Percentiles rank a stretch among this genome's conserved stretches.
phyloP scores from a whole-genome alignment of 2,888 invertebrate genomes.

The Aspidiotus destructor region DNA sequence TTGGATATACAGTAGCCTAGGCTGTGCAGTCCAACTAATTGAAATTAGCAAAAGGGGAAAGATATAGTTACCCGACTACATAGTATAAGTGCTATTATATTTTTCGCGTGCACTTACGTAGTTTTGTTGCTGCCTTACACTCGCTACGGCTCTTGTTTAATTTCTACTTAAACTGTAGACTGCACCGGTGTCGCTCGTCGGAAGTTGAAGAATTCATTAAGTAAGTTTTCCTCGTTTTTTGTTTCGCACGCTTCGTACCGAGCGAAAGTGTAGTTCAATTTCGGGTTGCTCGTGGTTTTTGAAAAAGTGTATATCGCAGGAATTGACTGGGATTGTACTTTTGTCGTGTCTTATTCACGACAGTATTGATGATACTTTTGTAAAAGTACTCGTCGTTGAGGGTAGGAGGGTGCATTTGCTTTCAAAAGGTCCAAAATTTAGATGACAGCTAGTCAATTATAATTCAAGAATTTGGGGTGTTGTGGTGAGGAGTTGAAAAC shows the following conservation, averaged over 20 bases:
- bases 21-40: conserved; percentile 1
- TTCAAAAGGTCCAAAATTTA: too few species aligned
- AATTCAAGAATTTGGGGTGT: too few species aligned
- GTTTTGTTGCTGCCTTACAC: not conserved
- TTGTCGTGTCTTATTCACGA: too few species aligned
- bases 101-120: conserved; percentile 1
- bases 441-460: too few species aligned
- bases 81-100: not conserved
- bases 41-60: conserved; percentile 2
- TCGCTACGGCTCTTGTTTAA: not conserved
- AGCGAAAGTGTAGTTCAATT: too few species aligned
- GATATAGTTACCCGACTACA: not conserved
- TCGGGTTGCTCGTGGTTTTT: too few species aligned
- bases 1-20: not conserved
- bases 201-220: not conserved
- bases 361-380: too few species aligned
- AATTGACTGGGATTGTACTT: too few species aligned
- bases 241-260: not conserved
- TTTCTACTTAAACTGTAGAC: not conserved
- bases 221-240: not conserved
- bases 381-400: too few species aligned
- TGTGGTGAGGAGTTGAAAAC: too few species aligned
- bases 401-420: too few species aligned
- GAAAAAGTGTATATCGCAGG: too few species aligned
- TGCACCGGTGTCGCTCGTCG: not conserved